A percentile compares a stretch with the other conserved stretches of the same genome.
Conservation (phyloP, 2,797 vertebrate species). For the Scyliorhinus canicula region DNA sequence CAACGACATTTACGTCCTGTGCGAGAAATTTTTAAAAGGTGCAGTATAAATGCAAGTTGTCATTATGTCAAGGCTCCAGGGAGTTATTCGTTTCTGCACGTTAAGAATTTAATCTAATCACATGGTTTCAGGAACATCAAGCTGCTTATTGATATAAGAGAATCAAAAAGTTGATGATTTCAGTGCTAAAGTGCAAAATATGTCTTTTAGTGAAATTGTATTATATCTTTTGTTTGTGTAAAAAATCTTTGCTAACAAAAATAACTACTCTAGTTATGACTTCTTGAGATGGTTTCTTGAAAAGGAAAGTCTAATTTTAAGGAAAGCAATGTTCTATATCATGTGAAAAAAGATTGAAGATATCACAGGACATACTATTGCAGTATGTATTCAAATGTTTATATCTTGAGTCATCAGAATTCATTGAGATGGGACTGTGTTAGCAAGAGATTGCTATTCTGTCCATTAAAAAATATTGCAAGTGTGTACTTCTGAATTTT, state of each 20-base stretch:
- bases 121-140: too few relatives aligned
- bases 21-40: not conserved
- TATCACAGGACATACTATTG: not conserved
- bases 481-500: constrained; percentile 1
- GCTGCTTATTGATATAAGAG: not conserved
- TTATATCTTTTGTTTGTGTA: not conserved
- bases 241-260: not conserved
- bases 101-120: not conserved
- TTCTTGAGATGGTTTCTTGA: not conserved
- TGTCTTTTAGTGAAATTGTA: not conserved
- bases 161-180: not conserved
- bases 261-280: too few relatives aligned
- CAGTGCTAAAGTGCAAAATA: not conserved
- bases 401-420: constrained; percentile 10
- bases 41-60: not conserved
- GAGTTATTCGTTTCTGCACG: not conserved
- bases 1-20: too few relatives aligned
- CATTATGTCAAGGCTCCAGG: not conserved
- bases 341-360: constrained; percentile 23
- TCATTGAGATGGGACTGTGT: not conserved
- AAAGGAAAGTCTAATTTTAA: not conserved
- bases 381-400: not conserved
- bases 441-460: not conserved
- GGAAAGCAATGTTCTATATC: not conserved
- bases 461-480: not conserved